Percentiles rank a stretch among this genome's conserved stretches.
phyloP scores from a whole-genome alignment of 2,888 invertebrate genomes.

The Cantharis rufa region DNA sequence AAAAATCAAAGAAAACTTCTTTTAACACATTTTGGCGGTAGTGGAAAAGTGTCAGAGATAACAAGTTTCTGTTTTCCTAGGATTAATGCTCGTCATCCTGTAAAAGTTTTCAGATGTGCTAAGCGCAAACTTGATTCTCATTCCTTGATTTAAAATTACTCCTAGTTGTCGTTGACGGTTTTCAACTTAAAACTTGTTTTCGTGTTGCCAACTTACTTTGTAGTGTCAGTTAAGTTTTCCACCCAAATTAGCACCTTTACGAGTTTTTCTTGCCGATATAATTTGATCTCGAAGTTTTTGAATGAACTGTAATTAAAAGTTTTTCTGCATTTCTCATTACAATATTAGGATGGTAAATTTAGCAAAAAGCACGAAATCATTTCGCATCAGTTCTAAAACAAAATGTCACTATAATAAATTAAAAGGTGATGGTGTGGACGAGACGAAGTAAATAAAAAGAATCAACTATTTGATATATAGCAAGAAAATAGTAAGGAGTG shows the following conservation, averaged over 20 bases:
- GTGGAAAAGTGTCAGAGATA: constrained; percentile 29
- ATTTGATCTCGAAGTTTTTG: neutral
- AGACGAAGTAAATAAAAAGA: neutral
- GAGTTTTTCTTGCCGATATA: neutral
- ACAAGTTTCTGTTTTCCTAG: constrained; percentile 32
- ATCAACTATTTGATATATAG: neutral
- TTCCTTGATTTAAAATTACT: constrained; percentile 30
- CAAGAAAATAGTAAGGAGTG: neutral
- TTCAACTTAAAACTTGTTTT: constrained; percentile 28
- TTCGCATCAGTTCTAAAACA: neutral
- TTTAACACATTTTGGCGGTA: constrained; percentile 21
- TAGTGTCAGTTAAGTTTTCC: constrained; percentile 14
- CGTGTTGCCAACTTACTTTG: constrained; percentile 24
- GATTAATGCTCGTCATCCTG: constrained; percentile 32
- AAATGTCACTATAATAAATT: neutral
- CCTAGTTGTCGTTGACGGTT: constrained; percentile 19
- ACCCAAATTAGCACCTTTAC: constrained; percentile 13
- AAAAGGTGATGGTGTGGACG: neutral
- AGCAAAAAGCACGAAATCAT: neutral
- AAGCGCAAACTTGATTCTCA: constrained; percentile 30
- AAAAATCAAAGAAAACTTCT: constrained; percentile 24
- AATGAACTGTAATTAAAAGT: neutral
- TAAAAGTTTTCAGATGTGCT: constrained; percentile 28
- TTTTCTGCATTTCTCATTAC: neutral
- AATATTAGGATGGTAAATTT: neutral